Evolutionary conservation across 2,797 vertebrate genomes (phyloP).

Genomic region (Steatocranus sp.): DNA sequence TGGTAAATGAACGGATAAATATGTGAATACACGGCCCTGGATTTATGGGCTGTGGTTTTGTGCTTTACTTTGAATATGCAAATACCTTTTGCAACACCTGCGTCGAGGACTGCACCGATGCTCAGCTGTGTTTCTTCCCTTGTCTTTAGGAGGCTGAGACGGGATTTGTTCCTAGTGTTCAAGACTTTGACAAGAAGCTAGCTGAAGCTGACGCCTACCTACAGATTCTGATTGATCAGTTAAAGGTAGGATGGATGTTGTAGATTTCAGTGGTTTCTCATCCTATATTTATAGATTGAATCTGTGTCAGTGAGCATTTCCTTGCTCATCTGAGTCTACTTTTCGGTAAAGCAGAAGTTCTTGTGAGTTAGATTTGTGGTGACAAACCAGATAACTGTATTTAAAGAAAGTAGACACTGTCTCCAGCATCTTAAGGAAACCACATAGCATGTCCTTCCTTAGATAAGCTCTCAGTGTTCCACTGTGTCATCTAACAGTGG

Average conservation of each 20-base stretch:
- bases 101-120: not conserved
- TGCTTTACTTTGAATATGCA: conserved; percentile 29
- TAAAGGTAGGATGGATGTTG: conserved; percentile 83
- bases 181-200: conserved; percentile 99
- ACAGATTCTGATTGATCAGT: conserved; percentile 97
- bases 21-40: not conserved
- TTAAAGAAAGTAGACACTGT: not conserved
- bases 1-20: not conserved
- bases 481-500: not conserved
- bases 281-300: not conserved
- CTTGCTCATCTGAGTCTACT: not conserved
- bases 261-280: not conserved
- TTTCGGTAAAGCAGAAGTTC: not conserved
- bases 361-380: not conserved
- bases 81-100: not conserved
- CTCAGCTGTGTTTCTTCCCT: conserved; percentile 24
- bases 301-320: not conserved
- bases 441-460: not conserved
- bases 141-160: conserved; percentile 88
- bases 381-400: not conserved
- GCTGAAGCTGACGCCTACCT: conserved; percentile 97
- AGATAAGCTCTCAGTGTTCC: not conserved
- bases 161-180: conserved; percentile 93
- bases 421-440: not conserved
- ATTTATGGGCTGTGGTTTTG: not conserved